Evolutionary conservation across 2,888 invertebrate species (phyloP), one percentile per base, ranked within the genome.

Genomic region (Pycnomerus fuliginosus): DNA sequence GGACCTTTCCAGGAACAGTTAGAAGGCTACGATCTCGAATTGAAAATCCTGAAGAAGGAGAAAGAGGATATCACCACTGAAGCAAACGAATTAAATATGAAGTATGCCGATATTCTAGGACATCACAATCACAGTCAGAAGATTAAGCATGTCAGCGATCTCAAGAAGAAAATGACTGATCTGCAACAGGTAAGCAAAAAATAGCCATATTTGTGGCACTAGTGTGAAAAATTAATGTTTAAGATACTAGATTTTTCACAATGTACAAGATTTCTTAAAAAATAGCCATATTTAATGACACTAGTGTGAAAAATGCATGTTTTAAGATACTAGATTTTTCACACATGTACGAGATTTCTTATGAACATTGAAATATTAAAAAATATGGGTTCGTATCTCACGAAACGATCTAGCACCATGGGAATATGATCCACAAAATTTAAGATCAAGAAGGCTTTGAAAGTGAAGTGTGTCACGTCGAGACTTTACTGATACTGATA

Each of bases 61-160:
- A 72, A 71, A 46, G 52, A 60, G 20, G 67, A 65, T 25, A 71
- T 74, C 2, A 73, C 75, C 52, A 65, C 67, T 2, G 76, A 79
- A 57, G 73, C 78, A 23, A 70, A 75, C 51, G 74, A 77, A 43
- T 67, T 82, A 33, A 73, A 75, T 8, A 63, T 73, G 30, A 79
- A 80, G 53, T 81, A 81, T 60, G 78, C 80, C 1, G 75, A 77
- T 45, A 64, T 80, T 34, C 65, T 83, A n/a, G 82, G 82, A 0
- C 82, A 83, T 56, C 80, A 81, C 52, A 84, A 83, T 63, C 77
- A 79, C 50, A 80, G 77, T 53, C 83, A 83, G 62, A 82, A 80
- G 63, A 80, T 82, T 32, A 79, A 80, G 43, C 79, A 83, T 56
- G 56, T 77, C 13, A 59, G 64, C 1, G 73, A 74, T 47, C 52